Conservation (phyloP, 2,797 vertebrate genomes). For the Brachyalestes nurse region DNA sequence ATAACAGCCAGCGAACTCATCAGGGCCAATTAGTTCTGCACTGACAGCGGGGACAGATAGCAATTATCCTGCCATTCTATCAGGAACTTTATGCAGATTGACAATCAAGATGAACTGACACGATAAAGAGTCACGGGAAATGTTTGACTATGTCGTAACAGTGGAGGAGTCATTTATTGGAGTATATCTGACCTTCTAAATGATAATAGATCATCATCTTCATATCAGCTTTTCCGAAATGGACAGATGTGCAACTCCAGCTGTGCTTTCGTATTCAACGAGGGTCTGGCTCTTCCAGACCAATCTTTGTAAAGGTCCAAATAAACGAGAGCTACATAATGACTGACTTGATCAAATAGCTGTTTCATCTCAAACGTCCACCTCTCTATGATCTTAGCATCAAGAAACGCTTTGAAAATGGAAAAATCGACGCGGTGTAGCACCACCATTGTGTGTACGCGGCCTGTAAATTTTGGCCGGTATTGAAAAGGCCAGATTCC, state of each 20-base stretch:
- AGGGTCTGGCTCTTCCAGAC: background rate
- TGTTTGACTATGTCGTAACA: conserved; percentile 16
- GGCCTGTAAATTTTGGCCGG: no score
- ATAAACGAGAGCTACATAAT: conserved; percentile 11
- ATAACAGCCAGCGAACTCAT: conserved; percentile 48
- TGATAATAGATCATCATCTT: no score
- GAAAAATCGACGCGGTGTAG: background rate
- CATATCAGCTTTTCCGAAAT: no score
- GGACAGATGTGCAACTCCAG: background rate
- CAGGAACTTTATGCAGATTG: conserved; percentile 40
- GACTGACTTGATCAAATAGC: conserved; percentile 30
- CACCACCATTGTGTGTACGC: no score
- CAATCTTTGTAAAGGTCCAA: conserved; percentile 9
- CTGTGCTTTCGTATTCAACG: background rate
- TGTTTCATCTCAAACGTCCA: conserved; percentile 31
- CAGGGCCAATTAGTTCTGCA: conserved; percentile 53
- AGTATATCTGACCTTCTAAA: background rate
- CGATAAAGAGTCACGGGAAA: conserved; percentile 32
- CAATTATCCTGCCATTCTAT: conserved; percentile 46
- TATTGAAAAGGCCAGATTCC: conserved; percentile 23
- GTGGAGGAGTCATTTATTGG: background rate
- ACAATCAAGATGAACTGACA: conserved; percentile 49
- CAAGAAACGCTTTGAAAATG: conserved; percentile 4
- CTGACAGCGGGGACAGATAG: conserved; percentile 45
- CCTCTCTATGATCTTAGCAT: conserved; percentile 24